Conservation (phyloP, 2,113 vertebrate genomes). For the Pungitius pungitius region DNA sequence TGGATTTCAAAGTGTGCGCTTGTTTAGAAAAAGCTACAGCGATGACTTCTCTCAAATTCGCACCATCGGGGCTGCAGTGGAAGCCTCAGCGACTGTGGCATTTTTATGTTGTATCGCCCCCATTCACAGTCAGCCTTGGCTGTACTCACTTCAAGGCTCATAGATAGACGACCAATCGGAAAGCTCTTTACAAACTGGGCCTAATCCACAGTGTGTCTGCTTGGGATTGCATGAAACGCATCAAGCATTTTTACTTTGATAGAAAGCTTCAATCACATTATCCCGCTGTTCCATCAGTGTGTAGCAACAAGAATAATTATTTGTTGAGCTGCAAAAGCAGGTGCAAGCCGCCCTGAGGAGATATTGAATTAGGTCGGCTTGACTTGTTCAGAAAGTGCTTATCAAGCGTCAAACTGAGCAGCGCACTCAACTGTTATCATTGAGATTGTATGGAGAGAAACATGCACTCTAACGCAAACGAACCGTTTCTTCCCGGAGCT, state of each 20-base stretch:
- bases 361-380: conserved; percentile 54
- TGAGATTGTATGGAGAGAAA: conserved; percentile 1
- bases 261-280: not conserved
- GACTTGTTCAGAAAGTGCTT: conserved; percentile 45
- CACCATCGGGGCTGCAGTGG: conserved; percentile 56
- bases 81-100: conserved; percentile 56
- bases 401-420: conserved; percentile 34
- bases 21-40: conserved; percentile 47
- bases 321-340: conserved; percentile 48
- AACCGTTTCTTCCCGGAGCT: not conserved
- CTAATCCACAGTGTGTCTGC: conserved; percentile 2
- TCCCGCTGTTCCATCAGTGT: not conserved
- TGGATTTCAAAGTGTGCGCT: conserved; percentile 37
- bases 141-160: conserved; percentile 56
- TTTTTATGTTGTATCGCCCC: conserved; percentile 57
- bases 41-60: conserved; percentile 49
- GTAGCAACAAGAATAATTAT: conserved; percentile 26
- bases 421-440: conserved; percentile 13
- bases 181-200: conserved; percentile 32
- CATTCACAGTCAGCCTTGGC: conserved; percentile 66
- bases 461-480: conserved; percentile 3
- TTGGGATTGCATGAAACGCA: not conserved
- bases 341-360: conserved; percentile 28
- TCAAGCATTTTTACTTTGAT: not conserved
- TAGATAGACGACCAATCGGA: conserved; percentile 48